Conservation (phyloP, 2,888 invertebrate species). For the Steromphala cineraria region DNA sequence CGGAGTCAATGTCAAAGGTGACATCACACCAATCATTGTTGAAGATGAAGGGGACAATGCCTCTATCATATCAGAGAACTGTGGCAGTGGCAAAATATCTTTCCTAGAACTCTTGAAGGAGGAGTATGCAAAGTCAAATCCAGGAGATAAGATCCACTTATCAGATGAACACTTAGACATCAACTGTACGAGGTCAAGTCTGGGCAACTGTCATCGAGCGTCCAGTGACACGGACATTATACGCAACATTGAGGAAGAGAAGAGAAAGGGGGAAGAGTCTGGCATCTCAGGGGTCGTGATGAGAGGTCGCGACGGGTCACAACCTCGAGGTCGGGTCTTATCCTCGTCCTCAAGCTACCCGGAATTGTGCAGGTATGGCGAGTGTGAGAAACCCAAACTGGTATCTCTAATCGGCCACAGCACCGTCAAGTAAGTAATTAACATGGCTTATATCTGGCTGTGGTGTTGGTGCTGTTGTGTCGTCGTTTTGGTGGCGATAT, state of each 20-base stretch:
- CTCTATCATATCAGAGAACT: neutral
- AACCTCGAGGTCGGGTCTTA: conserved; percentile 18
- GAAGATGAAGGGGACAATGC: neutral
- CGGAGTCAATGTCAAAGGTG: neutral
- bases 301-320: conserved; percentile 14
- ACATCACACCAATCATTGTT: neutral
- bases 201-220: conserved; percentile 36
- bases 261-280: neutral
- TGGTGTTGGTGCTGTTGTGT: conserved; percentile 5
- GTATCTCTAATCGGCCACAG: conserved; percentile 66
- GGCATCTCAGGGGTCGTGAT: neutral
- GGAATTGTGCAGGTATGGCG: conserved; percentile 55
- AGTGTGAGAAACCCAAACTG: conserved; percentile 50
- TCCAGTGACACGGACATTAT: conserved; percentile 66
- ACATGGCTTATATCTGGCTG: neutral
- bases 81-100: conserved; percentile 37
- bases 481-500: neutral
- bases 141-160: conserved; percentile 4
- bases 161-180: neutral
- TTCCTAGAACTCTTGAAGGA: conserved; percentile 61
- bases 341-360: conserved; percentile 64
- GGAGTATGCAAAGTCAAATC: conserved; percentile 41
- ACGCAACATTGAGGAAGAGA: conserved; percentile 26
- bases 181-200: neutral
- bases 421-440: conserved; percentile 66